Conservation (phyloP, 2,888 invertebrate genomes). For the Zygothrica quintamaculata region DNA sequence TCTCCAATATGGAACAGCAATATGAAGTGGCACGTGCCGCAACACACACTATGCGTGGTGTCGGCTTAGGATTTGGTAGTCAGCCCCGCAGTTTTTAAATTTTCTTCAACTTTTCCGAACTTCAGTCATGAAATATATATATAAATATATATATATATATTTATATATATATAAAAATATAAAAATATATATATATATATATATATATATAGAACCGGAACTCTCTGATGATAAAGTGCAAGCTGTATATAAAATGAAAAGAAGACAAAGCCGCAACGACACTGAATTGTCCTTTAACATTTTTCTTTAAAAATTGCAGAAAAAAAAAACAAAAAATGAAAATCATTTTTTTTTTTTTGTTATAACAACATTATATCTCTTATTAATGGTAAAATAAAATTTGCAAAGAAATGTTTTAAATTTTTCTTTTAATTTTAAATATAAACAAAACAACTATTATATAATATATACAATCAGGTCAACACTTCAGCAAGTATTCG, state of each 20-base stretch:
- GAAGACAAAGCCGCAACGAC: conserved; percentile 21
- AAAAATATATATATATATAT: too few species aligned
- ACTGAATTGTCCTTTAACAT: too few species aligned
- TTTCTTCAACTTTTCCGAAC: too few species aligned
- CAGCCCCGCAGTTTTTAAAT: conserved; percentile 84
- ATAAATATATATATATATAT: too few species aligned
- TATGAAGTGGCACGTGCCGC: conserved; percentile 98
- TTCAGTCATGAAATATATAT: too few species aligned
- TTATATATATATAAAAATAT: too few species aligned
- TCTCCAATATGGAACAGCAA: conserved; percentile 96
- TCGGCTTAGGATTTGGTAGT: conserved; percentile 91
- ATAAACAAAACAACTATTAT: too few species aligned
- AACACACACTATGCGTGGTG: conserved; percentile 97
- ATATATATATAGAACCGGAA: conserved; percentile 1
- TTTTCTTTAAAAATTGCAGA: too few species aligned
- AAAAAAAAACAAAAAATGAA: too few species aligned
- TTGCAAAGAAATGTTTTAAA: conserved; percentile 55
- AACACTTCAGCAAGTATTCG: too few species aligned
- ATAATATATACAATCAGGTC: too few species aligned
- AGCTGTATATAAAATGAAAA: conserved; percentile 47
- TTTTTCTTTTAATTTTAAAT: not conserved
- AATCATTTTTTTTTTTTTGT: not conserved
- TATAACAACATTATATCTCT: not conserved
- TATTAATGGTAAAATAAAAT: conserved; percentile 50
- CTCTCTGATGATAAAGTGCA: conserved; percentile 6